Conservation (phyloP, 2,113 vertebrate species). For the Macheiramphus alcinus region DNA sequence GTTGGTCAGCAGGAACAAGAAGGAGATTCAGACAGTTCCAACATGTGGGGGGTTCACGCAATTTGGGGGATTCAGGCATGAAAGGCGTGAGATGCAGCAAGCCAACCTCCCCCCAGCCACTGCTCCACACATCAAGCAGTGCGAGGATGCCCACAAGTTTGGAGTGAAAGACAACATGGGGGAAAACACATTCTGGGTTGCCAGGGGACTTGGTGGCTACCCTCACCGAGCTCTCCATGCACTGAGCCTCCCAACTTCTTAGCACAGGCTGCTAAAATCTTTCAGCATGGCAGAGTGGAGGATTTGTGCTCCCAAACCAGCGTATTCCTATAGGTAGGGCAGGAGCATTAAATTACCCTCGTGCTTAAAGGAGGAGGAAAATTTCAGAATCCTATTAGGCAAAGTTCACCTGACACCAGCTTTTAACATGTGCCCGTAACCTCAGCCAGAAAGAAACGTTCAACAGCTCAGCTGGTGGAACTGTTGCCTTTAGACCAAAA, state of each 20-base stretch:
- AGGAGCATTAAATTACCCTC: not conserved
- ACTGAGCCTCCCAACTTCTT: not conserved
- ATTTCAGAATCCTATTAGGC: not conserved
- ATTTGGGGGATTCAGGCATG: not conserved
- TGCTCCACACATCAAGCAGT: not conserved
- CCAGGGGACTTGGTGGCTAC: not conserved
- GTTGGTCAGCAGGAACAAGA: not conserved
- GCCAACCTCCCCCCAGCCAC: not conserved
- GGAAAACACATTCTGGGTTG: not conserved
- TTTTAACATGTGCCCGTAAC: not conserved
- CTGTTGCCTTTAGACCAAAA: not conserved
- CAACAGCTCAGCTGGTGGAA: not conserved
- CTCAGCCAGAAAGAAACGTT: conserved; percentile 8
- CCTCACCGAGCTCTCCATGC: not conserved
- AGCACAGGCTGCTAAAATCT: not conserved
- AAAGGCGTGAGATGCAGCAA: not conserved
- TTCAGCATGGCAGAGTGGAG: not conserved
- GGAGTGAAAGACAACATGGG: not conserved
- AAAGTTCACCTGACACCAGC: not conserved
- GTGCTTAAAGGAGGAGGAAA: not conserved
- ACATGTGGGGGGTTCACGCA: not conserved
- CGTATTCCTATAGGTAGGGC: not conserved
- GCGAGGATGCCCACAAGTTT: not conserved
- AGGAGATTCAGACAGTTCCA: not conserved
- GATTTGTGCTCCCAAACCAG: not conserved